phyloP scores from a whole-genome alignment of 2,888 invertebrate genomes.

The Epinotia ramella region DNA sequence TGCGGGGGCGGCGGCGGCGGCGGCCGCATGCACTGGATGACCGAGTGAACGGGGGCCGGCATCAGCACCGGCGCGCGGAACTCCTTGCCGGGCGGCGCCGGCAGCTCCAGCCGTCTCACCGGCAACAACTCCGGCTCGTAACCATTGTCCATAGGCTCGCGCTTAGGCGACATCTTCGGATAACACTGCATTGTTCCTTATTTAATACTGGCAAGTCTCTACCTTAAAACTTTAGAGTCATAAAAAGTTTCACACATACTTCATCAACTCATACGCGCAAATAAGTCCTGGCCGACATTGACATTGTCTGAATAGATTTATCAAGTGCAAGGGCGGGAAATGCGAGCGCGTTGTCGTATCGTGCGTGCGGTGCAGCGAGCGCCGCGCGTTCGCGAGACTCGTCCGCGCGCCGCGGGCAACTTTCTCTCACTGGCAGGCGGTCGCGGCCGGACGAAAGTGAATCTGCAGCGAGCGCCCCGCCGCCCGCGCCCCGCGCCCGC shows the following conservation, averaged over 20 bases:
- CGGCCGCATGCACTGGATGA: slow-evolving; percentile 83
- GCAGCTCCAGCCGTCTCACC: slow-evolving; percentile 74
- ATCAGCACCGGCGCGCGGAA: slow-evolving; percentile 78
- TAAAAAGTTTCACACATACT: slow-evolving; percentile 56
- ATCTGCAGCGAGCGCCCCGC: slow-evolving; percentile 79
- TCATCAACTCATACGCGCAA: slow-evolving; percentile 57
- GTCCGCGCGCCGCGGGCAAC: slow-evolving; percentile 84
- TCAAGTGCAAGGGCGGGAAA: slow-evolving; percentile 65
- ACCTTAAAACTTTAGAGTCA: slow-evolving; percentile 26
- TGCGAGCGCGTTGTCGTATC: slow-evolving; percentile 63
- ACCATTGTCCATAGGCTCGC: slow-evolving; percentile 71
- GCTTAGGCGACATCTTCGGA: slow-evolving; percentile 76
- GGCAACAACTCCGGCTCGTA: slow-evolving; percentile 74
- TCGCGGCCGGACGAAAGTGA: slow-evolving; percentile 83
- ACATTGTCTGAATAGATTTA: slow-evolving; percentile 56
- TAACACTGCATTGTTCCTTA: slow-evolving; percentile 79
- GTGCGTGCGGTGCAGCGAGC: slow-evolving; percentile 74
- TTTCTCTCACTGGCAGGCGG: slow-evolving; percentile 84
- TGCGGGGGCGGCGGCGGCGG: slow-evolving; percentile 82
- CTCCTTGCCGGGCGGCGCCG: slow-evolving; percentile 81
- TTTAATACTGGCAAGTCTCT: slow-evolving; percentile 54
- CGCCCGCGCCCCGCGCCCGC: slow-evolving; percentile 60
- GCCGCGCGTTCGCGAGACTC: slow-evolving; percentile 80
- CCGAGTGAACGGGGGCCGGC: slow-evolving; percentile 73
- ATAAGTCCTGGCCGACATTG: slow-evolving; percentile 54